A percentile compares a stretch with the other conserved stretches of the same genome.
Evolutionary conservation across 2,797 vertebrate genomes (phyloP).

Genomic region (Hephaestus fuliginosus): DNA sequence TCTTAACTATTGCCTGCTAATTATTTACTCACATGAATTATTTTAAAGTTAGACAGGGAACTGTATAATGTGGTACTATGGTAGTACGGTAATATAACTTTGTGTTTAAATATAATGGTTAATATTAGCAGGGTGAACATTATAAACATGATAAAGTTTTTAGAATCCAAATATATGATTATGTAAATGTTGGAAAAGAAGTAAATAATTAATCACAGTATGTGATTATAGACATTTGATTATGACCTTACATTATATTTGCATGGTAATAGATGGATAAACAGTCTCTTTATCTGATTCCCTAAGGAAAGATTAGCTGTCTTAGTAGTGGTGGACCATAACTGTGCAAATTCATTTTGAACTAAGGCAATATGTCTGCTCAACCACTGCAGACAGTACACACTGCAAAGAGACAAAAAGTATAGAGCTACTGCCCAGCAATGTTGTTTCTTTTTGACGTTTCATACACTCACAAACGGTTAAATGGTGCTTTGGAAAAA

Average conservation of each 20-base stretch:
- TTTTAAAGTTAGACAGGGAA: no score
- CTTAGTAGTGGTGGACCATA: no score
- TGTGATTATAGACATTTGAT: not conserved
- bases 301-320: not conserved
- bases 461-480: not conserved
- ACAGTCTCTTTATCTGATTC: not conserved
- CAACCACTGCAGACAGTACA: not conserved
- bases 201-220: not conserved
- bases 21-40: not conserved
- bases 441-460: not conserved
- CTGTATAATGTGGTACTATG: no score
- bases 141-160: not conserved
- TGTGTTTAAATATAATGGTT: no score
- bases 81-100: no score
- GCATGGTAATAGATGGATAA: not conserved
- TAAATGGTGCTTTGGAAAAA: not conserved
- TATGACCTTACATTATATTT: not conserved
- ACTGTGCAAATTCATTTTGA: not conserved
- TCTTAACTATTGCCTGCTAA: not conserved
- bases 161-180: not conserved
- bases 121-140: no score
- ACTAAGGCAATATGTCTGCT: not conserved
- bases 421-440: not conserved
- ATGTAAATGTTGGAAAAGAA: no score
- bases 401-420: not conserved